A percentile compares a stretch with the other conserved stretches of the same genome.
Conservation (phyloP, 2,888 invertebrate genomes). For the Alviniconcha strummeri region DNA sequence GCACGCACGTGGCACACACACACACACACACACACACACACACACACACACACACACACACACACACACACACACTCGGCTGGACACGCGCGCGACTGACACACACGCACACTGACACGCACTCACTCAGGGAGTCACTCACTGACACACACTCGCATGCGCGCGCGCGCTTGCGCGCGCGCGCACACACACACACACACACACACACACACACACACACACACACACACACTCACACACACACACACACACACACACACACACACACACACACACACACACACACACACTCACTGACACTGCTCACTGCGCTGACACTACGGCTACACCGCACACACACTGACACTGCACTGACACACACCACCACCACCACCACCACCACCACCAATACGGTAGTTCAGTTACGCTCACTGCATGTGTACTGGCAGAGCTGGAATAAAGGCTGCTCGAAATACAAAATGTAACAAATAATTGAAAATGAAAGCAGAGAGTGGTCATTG, state of each 20-base stretch:
- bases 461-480: too few relatives aligned
- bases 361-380: neutral
- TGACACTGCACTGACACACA: neutral
- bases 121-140: neutral
- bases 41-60: constrained; percentile 5
- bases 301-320: neutral
- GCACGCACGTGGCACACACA: too few relatives aligned
- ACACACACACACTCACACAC: neutral
- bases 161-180: too few relatives aligned
- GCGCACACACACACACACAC: too few relatives aligned
- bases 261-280: neutral
- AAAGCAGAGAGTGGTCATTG: too few relatives aligned
- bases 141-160: neutral
- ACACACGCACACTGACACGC: neutral
- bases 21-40: neutral
- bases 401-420: too few relatives aligned
- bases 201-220: neutral
- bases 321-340: neutral
- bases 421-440: too few relatives aligned
- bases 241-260: neutral
- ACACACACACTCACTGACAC: neutral
- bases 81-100: too few relatives aligned
- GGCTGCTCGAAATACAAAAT: too few relatives aligned
- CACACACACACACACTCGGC: neutral
- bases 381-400: too few relatives aligned